phyloP scores from a whole-genome alignment of 2,797 vertebrate species.

The Sebastes umbrosus region DNA sequence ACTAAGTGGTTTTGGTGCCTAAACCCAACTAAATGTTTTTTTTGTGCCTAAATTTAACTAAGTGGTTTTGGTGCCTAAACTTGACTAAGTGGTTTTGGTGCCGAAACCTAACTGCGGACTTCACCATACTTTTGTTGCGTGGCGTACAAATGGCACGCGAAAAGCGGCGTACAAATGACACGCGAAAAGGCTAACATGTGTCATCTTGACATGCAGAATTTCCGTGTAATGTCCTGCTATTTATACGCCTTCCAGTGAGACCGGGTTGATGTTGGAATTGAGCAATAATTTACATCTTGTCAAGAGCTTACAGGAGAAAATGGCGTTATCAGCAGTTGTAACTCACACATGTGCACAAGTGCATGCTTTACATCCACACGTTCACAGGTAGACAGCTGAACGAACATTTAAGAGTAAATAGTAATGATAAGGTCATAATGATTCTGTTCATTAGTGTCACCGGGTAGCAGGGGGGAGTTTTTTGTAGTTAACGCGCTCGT shows the following conservation, averaged over 20 bases:
- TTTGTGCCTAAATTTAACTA: too few relatives aligned
- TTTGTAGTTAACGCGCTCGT: constrained; percentile 24
- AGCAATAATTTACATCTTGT: constrained; percentile 31
- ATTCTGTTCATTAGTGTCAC: constrained; percentile 45
- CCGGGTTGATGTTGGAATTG: constrained; percentile 28
- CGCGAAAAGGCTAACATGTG: not conserved
- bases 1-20: too few relatives aligned
- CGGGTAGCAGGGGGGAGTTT: constrained; percentile 11
- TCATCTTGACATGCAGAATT: not conserved
- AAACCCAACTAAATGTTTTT: too few relatives aligned
- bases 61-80: too few relatives aligned
- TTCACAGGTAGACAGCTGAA: constrained; percentile 19
- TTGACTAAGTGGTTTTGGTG: too few relatives aligned
- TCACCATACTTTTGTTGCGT: not conserved
- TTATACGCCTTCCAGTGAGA: not conserved
- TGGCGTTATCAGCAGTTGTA: not conserved
- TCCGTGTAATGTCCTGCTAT: not conserved
- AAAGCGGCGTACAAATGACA: not conserved
- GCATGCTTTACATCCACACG: not conserved
- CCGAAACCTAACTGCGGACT: not conserved
- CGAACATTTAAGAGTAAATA: constrained; percentile 19
- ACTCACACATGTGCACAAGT: constrained; percentile 7
- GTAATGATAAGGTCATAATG: constrained; percentile 35
- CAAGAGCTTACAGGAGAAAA: constrained; percentile 14
- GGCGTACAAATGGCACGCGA: not conserved